Percentiles rank a stretch among this genome's conserved stretches.
phyloP scores from a whole-genome alignment of 2,797 vertebrate species.

The Gallinago solitaria region DNA sequence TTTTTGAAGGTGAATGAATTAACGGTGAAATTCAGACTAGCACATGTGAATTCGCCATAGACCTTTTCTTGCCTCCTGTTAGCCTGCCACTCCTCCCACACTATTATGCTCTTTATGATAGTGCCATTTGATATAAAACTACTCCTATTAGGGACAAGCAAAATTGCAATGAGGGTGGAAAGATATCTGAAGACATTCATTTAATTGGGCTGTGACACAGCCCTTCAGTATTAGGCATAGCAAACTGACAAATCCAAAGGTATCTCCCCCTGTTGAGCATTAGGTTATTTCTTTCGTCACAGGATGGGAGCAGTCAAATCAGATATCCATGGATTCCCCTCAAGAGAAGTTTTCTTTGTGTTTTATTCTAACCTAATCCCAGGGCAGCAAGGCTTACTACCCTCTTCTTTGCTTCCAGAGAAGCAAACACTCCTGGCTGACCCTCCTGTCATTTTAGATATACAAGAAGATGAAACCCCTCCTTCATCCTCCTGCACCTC shows the following conservation, averaged over 20 bases:
- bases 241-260: background rate
- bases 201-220: background rate
- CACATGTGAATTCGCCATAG: background rate
- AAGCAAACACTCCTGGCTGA: background rate
- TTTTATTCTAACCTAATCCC: background rate
- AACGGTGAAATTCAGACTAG: background rate
- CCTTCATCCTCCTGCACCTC: background rate
- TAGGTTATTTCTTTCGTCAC: background rate
- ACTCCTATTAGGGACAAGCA: background rate
- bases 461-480: background rate
- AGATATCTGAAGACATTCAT: background rate
- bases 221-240: background rate
- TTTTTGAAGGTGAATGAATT: background rate
- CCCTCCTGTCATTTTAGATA: background rate
- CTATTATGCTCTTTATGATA: background rate
- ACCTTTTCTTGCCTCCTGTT: background rate
- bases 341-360: background rate
- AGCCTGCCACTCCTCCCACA: background rate
- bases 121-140: background rate
- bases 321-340: background rate
- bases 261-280: fast-evolving
- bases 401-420: background rate
- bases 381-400: background rate
- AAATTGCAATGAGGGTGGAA: background rate
- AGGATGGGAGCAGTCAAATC: background rate